Evolutionary conservation across 2,888 invertebrate genomes (phyloP).

Genomic region (Nomada lathburiana): DNA sequence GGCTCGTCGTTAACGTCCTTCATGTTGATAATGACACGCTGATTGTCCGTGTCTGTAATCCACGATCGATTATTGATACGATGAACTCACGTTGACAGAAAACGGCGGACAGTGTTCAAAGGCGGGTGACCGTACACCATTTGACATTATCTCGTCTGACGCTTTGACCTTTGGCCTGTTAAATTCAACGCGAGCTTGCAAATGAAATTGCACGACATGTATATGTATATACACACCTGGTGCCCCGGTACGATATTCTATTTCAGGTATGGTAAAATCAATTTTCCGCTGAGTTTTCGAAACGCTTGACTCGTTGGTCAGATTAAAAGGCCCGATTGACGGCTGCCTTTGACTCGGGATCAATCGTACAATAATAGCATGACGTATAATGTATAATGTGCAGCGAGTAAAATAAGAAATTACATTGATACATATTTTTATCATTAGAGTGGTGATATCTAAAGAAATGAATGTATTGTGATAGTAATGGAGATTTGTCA

Average conservation of each 20-base stretch:
- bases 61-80: constrained; percentile 60
- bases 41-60: constrained; percentile 95
- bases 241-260: neutral
- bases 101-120: constrained; percentile 36
- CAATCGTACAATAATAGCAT: too few relatives aligned
- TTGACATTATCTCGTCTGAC: constrained; percentile 35
- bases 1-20: constrained; percentile 99
- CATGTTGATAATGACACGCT: constrained; percentile 97
- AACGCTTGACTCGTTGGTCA: neutral
- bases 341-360: neutral
- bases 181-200: constrained; percentile 14
- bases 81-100: constrained; percentile 5
- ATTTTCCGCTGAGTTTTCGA: neutral
- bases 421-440: too few relatives aligned
- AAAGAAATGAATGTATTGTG: too few relatives aligned
- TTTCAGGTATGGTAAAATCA: neutral
- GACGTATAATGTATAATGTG: too few relatives aligned
- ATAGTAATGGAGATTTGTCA: too few relatives aligned
- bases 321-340: neutral
- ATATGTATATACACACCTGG: neutral
- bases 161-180: constrained; percentile 41
- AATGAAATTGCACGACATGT: constrained; percentile 19
- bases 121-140: constrained; percentile 30
- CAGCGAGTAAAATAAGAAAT: too few relatives aligned
- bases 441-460: too few relatives aligned